Evolutionary conservation across 2,797 vertebrate genomes (phyloP), one percentile per base, ranked within the genome.

Genomic region (Hemitrygon akajei): DNA sequence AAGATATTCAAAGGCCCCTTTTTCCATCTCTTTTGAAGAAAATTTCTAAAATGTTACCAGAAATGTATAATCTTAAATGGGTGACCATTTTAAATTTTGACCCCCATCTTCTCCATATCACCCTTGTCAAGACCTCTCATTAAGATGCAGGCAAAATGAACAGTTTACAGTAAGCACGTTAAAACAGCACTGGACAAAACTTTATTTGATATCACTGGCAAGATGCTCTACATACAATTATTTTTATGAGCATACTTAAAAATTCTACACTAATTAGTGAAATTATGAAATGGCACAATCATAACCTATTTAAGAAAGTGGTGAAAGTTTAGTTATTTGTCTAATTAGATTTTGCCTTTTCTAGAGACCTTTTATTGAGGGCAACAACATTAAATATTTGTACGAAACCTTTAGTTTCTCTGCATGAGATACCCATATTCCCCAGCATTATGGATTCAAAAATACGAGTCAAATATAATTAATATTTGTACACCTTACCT

Each of bases 401-500:
- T 20, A 79, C 37, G 34, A 37, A 37, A 79, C 12, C 0, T 37
- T 79, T 79, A 0, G 34, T 79, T 79, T 37, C 34, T 79, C 14
- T 79, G 77, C 77, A 37, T 79, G n/a, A n/a, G 37, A 37, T 79
- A n/a, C 12, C 77, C 16, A 79, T 37, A 34, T 79, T 79, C 77
- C 16, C 77, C 77, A 79, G 12, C 34, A 79, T 94, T n/a, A 94
- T 94, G 94, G 60, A 30, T 73, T 63, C 20, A 66, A n/a, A 76
- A 30, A 63, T 80, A 60, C 80, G 63, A 79, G 77, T 79, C 77
- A 37, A 79, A 34, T 18, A 79, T 79, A 79, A 79, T 37, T 79
- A 79, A 37, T 37, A 79, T 75, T 92, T 76, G 30, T 25, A 16
- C 12, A 30, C 69, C 27, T 96, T 97, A 99, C 98, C 98, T 94